Base-by-base conservation (phyloP, 2,888 invertebrate species). In the Drosophila longiperda region DNA sequence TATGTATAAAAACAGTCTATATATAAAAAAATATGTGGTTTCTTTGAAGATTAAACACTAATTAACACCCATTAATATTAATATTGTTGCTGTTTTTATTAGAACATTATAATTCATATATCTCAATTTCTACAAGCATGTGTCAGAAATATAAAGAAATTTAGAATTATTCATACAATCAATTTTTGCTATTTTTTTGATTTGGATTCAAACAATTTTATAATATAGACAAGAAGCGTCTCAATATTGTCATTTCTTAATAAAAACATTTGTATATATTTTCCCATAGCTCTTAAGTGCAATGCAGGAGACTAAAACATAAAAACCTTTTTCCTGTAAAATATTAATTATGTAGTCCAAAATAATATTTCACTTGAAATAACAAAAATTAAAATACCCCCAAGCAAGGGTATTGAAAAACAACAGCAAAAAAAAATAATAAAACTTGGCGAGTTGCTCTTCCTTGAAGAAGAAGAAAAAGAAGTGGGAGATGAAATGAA, bases 371-470 rank as follows among this genome's bases (percentile, higher is more conserved):
- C 45, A 45, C 33, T 59, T 23, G 8, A 12, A n/a, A n/a, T 26
- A 8, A 33, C 45, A 58, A 33, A 33, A 23, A 36, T 26, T n/a
- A 26, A 26, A 38, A n/a, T 55, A 38, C 29, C 34, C 29, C n/a
- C 20, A 49, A 29, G 34, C 54, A 45, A 69, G 69, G 52, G 73
- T 45, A 73, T 53, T 38, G 23, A 23, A 45, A 15, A 15, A 1
- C 1, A 15, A 45, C 20, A 45, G 2, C 5, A 26, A 36, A 6
- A 33, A 32, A 20, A 34, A 34, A 34, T 0, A 38, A 23, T n/a
- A 62, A 73, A 69, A 53, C 67, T 67, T 67, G 67, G 33, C 15
- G 32, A 36, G 40, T 20, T 12, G n/a, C 40, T 76, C 76, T 73
- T 73, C 73, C 73, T 73, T 68, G 38, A 55, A 55, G 45, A 45